phyloP scores from a whole-genome alignment of 2,888 invertebrate genomes.

The Coelinius sp. region DNA sequence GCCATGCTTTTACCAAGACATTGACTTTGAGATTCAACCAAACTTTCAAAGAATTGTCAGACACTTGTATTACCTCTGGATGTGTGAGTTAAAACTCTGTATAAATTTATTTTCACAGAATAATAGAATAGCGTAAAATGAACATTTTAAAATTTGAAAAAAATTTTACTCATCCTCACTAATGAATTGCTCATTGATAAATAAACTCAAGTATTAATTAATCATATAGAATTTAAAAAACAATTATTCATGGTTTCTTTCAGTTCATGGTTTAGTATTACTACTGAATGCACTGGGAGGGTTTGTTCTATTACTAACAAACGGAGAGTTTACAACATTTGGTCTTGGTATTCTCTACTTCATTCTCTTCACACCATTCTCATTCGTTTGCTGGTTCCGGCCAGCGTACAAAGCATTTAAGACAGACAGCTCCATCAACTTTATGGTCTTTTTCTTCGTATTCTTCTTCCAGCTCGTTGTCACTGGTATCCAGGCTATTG shows the following conservation, averaged over 20 bases:
- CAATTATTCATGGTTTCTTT: too few relatives aligned
- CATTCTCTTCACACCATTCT: slow-evolving; percentile 93
- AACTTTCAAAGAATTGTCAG: slow-evolving; percentile 98
- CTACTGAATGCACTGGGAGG: slow-evolving; percentile 89
- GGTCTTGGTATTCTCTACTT: slow-evolving; percentile 92
- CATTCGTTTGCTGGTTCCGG: slow-evolving; percentile 99
- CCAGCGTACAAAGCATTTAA: slow-evolving; percentile 99
- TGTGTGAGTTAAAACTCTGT: slow-evolving; percentile 82
- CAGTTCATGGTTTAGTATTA: slow-evolving; percentile 92
- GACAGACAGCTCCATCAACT: slow-evolving; percentile 98
- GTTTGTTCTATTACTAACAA: slow-evolving; percentile 80
- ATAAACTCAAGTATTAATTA: too few relatives aligned
- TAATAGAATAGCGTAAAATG: neutral
- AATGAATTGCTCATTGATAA: too few relatives aligned
- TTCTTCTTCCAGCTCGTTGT: slow-evolving; percentile 96
- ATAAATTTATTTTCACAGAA: neutral
- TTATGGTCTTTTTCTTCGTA: slow-evolving; percentile 99
- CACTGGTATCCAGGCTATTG: slow-evolving; percentile 89
- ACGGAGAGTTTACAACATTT: slow-evolving; percentile 79
- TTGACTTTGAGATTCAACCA: slow-evolving; percentile 97
- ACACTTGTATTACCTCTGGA: slow-evolving; percentile 96
- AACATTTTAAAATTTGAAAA: neutral
- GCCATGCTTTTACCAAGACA: slow-evolving; percentile 99
- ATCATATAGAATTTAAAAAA: too few relatives aligned
- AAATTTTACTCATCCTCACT: too few relatives aligned